Conservation (phyloP, 2,888 invertebrate species). For the Spodoptera picta region DNA sequence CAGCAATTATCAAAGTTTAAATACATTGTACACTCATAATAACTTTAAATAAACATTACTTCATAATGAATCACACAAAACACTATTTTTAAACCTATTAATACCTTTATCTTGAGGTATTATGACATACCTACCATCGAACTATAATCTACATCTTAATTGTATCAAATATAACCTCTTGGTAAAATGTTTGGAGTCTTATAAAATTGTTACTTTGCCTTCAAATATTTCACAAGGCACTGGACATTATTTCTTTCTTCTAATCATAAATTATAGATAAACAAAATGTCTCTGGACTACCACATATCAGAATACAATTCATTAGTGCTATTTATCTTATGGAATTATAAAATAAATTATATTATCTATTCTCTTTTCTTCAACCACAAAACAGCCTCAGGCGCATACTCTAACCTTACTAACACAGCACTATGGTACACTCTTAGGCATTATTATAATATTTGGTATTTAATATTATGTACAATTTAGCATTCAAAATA, state of each 20-base stretch:
- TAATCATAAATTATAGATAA: constrained; percentile 35
- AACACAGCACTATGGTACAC: constrained; percentile 59
- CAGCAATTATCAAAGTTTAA: constrained; percentile 18
- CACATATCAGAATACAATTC: constrained; percentile 36
- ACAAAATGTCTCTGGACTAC: constrained; percentile 35
- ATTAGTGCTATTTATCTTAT: constrained; percentile 31
- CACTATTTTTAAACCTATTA: constrained; percentile 37
- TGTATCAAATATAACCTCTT: constrained; percentile 74
- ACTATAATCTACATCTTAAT: constrained; percentile 47
- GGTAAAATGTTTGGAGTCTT: constrained; percentile 61
- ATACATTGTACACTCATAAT: constrained; percentile 25
- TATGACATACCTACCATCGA: constrained; percentile 32
- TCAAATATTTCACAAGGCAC: constrained; percentile 65
- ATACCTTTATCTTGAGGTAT: constrained; percentile 33
- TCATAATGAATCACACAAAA: constrained; percentile 42
- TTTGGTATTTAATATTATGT: constrained; percentile 52
- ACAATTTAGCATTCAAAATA: constrained; percentile 44
- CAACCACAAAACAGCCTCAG: constrained; percentile 55
- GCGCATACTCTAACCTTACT: constrained; percentile 46
- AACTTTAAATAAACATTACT: constrained; percentile 10
- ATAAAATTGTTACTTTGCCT: constrained; percentile 56
- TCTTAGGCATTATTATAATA: constrained; percentile 53
- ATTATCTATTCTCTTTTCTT: constrained; percentile 32
- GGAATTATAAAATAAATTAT: constrained; percentile 44
- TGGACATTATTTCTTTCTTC: constrained; percentile 54